A percentile compares a stretch with the other conserved stretches of the same genome.
Evolutionary conservation across 1,140 invertebrate species (phyloP).

Genomic region (Dendrolimus punctatus): DNA sequence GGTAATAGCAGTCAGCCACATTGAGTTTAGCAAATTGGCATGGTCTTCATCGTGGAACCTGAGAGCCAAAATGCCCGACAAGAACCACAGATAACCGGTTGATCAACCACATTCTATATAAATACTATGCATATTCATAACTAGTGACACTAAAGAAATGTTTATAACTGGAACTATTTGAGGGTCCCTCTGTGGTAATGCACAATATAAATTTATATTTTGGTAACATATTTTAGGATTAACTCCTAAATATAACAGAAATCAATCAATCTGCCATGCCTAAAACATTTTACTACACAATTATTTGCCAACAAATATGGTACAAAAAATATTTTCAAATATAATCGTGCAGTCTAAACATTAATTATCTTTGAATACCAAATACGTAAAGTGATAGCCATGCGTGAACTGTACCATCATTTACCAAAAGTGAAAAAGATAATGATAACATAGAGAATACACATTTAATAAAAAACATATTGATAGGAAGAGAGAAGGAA

Average conservation of each 20-base stretch:
- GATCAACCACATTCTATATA: slow-evolving; percentile 14
- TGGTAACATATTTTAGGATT: slow-evolving; percentile 1
- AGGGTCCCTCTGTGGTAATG: no score
- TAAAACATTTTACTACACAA: slow-evolving; percentile 49
- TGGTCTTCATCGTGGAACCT: slow-evolving; percentile 91
- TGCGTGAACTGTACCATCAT: slow-evolving; percentile 47
- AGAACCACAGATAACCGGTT: slow-evolving; percentile 66
- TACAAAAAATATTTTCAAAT: slow-evolving; percentile 39
- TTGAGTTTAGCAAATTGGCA: slow-evolving; percentile 92
- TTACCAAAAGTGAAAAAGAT: slow-evolving; percentile 36
- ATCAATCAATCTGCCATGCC: slow-evolving; percentile 35
- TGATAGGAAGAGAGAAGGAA: slow-evolving; percentile 43
- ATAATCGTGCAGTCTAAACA: slow-evolving; percentile 69
- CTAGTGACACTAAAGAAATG: neutral
- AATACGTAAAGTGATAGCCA: slow-evolving; percentile 58
- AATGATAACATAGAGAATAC: slow-evolving; percentile 47
- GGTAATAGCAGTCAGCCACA: slow-evolving; percentile 94
- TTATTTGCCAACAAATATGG: slow-evolving; percentile 39
- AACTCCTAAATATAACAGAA: slow-evolving; percentile 17
- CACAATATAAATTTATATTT: neutral
- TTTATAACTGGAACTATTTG: neutral
- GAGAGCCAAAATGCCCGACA: slow-evolving; percentile 70
- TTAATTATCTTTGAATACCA: slow-evolving; percentile 47
- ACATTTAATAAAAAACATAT: slow-evolving; percentile 32
- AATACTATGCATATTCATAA: slow-evolving; percentile 1